A percentile compares a stretch with the other conserved stretches of the same genome.
Conservation (phyloP, 2,113 vertebrate species). For the Murina feae region DNA sequence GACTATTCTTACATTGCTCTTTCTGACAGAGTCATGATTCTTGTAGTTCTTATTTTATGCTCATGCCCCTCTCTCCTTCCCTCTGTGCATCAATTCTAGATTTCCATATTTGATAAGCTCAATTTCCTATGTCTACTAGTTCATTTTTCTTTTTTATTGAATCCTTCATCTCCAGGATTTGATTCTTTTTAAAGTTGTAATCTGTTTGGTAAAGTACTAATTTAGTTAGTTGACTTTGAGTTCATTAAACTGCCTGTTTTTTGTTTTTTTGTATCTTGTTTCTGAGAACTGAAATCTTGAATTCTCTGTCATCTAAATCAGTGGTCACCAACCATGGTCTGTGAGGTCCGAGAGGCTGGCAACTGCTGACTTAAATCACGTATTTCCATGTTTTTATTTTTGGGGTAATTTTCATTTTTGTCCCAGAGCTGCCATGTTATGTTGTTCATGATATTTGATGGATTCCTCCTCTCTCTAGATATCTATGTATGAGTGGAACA, state of each 20-base stretch:
- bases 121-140: not conserved
- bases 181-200: not conserved
- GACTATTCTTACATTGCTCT: not conserved
- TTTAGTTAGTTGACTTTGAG: not conserved
- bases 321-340: too few relatives aligned
- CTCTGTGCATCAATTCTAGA: not conserved
- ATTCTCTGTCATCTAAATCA: not conserved
- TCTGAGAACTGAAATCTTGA: not conserved
- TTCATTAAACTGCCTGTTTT: not conserved
- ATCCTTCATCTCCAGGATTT: not conserved
- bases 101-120: not conserved
- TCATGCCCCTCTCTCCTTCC: not conserved
- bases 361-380: not conserved
- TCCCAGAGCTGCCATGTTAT: not conserved
- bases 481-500: not conserved
- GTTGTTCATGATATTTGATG: not conserved
- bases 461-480: not conserved
- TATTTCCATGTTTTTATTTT: not conserved
- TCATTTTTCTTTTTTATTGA: not conserved
- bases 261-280: not conserved
- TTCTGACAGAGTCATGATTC: not conserved
- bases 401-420: not conserved
- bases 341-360: too few relatives aligned
- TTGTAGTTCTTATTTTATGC: not conserved
- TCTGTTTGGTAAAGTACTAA: not conserved